phyloP scores from a whole-genome alignment of 2,113 vertebrate genomes.

The Platichthys stellatus region DNA sequence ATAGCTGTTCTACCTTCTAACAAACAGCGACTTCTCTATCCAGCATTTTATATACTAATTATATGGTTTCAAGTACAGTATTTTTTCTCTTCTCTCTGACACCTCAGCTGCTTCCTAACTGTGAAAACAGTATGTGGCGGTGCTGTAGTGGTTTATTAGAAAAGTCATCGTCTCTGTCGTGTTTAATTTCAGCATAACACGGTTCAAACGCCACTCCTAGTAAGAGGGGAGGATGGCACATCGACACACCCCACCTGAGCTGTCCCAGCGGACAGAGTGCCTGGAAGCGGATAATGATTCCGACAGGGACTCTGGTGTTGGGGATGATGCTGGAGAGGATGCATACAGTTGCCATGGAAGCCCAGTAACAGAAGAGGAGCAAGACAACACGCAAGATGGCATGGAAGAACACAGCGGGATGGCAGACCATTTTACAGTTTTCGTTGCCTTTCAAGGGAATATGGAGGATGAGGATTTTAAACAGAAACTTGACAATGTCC shows the following conservation, averaged over 20 bases:
- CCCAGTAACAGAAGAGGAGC: constrained; percentile 58
- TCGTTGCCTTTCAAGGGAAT: constrained; percentile 93
- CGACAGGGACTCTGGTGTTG: constrained; percentile 90
- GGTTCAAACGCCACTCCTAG: constrained; percentile 67
- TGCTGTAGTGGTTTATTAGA: too few species aligned
- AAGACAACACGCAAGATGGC: constrained; percentile 26
- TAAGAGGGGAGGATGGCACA: constrained; percentile 77
- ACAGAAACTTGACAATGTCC: constrained; percentile 88
- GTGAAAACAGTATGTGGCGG: too few species aligned
- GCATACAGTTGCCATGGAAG: constrained; percentile 66
- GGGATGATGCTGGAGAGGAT: constrained; percentile 83
- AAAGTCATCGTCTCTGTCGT: background rate
- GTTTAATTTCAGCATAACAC: constrained; percentile 65
- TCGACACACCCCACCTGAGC: constrained; percentile 55
- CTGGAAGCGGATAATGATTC: constrained; percentile 82
- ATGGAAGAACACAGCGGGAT: constrained; percentile 15
- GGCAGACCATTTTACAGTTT: constrained; percentile 86
- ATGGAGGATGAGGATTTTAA: constrained; percentile 92
- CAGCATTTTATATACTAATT: background rate
- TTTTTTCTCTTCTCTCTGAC: background rate
- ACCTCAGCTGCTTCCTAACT: background rate
- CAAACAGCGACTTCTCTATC: background rate
- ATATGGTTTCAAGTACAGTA: too few species aligned
- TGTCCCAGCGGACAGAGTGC: constrained; percentile 81
- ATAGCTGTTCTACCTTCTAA: background rate